These are phyloP conservation scores for Setipinna tenuifilis DNA, from an alignment of 2,797 vertebrate species.

Conservation along the genomic window DNA sequence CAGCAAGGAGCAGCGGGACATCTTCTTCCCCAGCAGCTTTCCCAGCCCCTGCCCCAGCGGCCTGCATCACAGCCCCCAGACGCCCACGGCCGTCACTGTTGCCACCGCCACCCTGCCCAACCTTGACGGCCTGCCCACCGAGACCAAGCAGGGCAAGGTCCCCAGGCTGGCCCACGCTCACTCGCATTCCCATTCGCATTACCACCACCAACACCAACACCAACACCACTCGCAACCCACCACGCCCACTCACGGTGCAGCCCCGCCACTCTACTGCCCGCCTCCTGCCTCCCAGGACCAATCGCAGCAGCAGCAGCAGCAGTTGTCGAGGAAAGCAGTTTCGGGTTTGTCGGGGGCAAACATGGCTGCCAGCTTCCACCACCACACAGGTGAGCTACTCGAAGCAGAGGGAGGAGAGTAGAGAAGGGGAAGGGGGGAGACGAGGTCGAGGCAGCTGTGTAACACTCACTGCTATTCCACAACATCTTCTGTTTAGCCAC, in stretches of 20 bases:
- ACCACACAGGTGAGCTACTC: constrained; percentile 68
- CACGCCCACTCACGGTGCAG: constrained; percentile 33
- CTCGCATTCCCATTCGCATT: constrained; percentile 65
- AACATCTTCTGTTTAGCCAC: too few relatives aligned
- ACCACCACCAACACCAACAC: constrained; percentile 58
- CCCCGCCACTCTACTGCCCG: constrained; percentile 55
- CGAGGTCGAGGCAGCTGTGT: too few relatives aligned
- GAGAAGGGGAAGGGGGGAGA: too few relatives aligned
- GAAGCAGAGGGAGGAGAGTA: too few relatives aligned
- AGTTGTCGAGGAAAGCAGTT: constrained; percentile 46
- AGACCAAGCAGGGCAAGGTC: constrained; percentile 75
- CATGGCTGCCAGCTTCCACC: constrained; percentile 66
- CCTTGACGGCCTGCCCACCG: constrained; percentile 65
- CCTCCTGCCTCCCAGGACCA: constrained; percentile 58
- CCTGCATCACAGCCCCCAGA: constrained; percentile 55
- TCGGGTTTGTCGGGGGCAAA: background rate
- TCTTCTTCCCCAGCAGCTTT: constrained; percentile 83
- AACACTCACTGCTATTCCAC: too few relatives aligned
- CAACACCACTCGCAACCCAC: constrained; percentile 58
- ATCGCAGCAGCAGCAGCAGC: constrained; percentile 41
- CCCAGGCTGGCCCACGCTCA: constrained; percentile 66
- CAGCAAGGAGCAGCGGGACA: constrained; percentile 87
- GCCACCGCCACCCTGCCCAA: constrained; percentile 61
- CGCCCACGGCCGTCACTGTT: background rate
- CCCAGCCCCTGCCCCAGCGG: constrained; percentile 67